phyloP scores from a whole-genome alignment of 2,797 vertebrate genomes.

The Caiman crocodilus region DNA sequence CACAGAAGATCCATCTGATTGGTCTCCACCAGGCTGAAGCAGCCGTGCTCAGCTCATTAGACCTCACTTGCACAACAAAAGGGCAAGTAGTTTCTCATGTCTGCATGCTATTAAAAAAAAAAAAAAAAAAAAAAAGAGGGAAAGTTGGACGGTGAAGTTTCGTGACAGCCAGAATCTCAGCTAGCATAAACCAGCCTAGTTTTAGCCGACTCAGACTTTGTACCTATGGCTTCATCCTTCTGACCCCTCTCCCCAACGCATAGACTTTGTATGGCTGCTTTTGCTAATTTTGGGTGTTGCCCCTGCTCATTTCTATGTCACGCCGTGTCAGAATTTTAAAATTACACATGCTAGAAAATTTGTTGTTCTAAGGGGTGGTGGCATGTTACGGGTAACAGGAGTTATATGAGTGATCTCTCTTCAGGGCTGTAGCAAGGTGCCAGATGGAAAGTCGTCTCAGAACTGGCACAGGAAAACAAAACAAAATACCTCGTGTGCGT shows the following conservation, averaged over 20 bases:
- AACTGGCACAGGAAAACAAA: constrained; percentile 26
- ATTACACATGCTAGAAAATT: neutral
- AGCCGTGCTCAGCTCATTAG: neutral
- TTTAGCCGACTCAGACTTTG: neutral
- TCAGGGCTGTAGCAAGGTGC: constrained; percentile 44
- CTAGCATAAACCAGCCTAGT: neutral
- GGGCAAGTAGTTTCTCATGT: neutral
- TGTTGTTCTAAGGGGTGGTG: constrained; percentile 63
- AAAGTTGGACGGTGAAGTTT: neutral
- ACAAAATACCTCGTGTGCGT: constrained; percentile 55
- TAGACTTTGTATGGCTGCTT: neutral
- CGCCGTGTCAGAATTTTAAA: neutral
- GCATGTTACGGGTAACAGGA: constrained; percentile 50
- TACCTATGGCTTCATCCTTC: neutral
- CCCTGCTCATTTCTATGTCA: constrained; percentile 17
- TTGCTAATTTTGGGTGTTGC: constrained; percentile 31
- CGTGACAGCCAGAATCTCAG: neutral
- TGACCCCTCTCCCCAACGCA: neutral
- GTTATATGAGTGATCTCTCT: constrained; percentile 52
- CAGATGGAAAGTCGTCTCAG: constrained; percentile 54
- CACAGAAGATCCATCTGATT: rapidly evolving
- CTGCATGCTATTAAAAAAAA: neutral
- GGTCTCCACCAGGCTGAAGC: neutral
- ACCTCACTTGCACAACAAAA: neutral
- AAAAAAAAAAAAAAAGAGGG: neutral